Base-by-base conservation (phyloP, 2,888 invertebrate genomes). In the Steinernema scapterisci region DNA sequence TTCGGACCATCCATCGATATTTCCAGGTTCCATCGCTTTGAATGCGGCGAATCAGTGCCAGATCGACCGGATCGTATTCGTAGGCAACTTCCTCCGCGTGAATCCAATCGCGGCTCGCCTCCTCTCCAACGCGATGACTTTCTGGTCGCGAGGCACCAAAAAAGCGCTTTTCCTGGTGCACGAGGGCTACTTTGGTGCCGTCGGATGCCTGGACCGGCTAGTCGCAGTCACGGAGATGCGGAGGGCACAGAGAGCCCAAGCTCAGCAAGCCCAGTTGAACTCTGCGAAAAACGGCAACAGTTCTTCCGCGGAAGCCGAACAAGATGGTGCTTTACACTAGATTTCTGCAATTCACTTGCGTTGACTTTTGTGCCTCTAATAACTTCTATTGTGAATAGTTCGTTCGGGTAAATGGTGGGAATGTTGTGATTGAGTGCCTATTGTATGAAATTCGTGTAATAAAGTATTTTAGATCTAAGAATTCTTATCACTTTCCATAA, bases 21-120 rank as follows among this genome's bases (percentile, higher is more conserved):
- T 63, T 63, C n/a, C 63, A 63, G 63, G 97, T 73, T 96, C 96
- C 73, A 96, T 99, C 82, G 96, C 97, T 0, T 89, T 95, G 16
- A 93, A 97, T 92, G 96, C 95, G 88, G 97, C 97, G 0, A 91
- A 92, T 73, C 96, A 95, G 88, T 94, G 97, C 88, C 56, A 71
- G 9, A 75, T 83, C 48, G 82, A 82, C 16, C 75, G 83, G n/a
- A 82, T 82, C 27, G 79, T 83, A 25, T 82, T 82, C 48, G 83
- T 80, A 54, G 82, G 82, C 82, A 99, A 99, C 89, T 99, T 99
- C 88, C 90, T 99, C 45, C 92, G 97, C 54, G 95, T 96, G 70
- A 99, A 99, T 89, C 94, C 94, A 25, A 92, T 99, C 81, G 95
- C 97, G 0, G 96, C 97, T 95, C 95, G 95, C 88, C 90, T 96